Percentiles rank a stretch among this genome's conserved stretches.
Conservation (phyloP, 2,797 vertebrate genomes). For the Hybognathus amarus region DNA sequence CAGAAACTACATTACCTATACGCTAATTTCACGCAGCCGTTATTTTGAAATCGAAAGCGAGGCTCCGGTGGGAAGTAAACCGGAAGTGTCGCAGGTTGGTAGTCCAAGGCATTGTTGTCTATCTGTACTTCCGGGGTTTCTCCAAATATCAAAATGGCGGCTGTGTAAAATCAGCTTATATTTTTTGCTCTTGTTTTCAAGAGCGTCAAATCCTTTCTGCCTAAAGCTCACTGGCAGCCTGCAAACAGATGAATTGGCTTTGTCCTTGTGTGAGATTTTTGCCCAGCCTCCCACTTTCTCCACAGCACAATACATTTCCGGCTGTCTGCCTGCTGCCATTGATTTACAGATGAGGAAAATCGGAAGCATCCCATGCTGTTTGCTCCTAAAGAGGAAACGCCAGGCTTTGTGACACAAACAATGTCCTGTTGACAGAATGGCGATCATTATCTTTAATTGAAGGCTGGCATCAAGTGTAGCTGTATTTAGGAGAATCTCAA, state of each 20-base stretch:
- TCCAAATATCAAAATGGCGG: too few relatives aligned
- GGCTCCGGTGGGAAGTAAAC: too few relatives aligned
- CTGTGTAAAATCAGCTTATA: not conserved
- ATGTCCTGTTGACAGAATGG: constrained; percentile 72
- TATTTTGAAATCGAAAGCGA: too few relatives aligned
- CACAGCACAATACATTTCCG: constrained; percentile 65
- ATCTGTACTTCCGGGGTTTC: too few relatives aligned
- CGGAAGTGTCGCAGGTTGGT: too few relatives aligned
- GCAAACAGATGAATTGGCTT: constrained; percentile 58
- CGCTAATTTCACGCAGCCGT: too few relatives aligned
- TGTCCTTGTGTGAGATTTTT: constrained; percentile 69
- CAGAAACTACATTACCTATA: not conserved
- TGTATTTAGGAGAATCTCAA: constrained; percentile 66
- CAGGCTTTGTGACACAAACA: constrained; percentile 63
- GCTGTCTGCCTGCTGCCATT: constrained; percentile 64
- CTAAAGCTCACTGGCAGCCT: constrained; percentile 36
- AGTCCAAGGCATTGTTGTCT: too few relatives aligned
- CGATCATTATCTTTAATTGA: constrained; percentile 72
- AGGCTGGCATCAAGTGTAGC: constrained; percentile 57
- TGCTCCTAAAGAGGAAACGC: constrained; percentile 67
- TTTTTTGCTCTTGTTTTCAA: constrained; percentile 6
- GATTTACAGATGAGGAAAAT: constrained; percentile 68
- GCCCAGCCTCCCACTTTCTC: constrained; percentile 47
- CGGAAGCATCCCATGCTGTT: constrained; percentile 65
- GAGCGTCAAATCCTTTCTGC: constrained; percentile 5